These are phyloP conservation scores for Apamea monoglypha DNA, from an alignment of 2,888 invertebrate genomes.

Conservation along the genomic window DNA sequence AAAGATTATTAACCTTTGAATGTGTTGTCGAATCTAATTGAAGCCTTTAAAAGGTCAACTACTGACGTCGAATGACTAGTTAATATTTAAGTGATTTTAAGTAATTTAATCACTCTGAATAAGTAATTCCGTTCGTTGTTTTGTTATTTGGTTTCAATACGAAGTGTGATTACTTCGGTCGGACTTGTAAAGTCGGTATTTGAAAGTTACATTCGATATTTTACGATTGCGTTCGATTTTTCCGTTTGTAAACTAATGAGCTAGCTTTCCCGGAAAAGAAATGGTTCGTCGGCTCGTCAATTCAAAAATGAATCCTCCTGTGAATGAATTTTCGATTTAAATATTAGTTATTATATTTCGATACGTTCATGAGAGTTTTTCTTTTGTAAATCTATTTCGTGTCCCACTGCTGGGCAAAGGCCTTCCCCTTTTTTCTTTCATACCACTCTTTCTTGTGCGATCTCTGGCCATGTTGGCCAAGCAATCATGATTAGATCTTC, in stretches of 20 bases:
- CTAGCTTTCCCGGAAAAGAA: background rate
- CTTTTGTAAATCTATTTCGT: background rate
- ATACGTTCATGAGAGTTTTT: background rate
- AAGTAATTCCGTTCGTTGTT: conserved; percentile 3
- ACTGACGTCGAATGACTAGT: conserved; percentile 25
- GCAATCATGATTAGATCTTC: background rate
- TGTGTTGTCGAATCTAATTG: conserved; percentile 12
- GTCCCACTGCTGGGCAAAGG: background rate
- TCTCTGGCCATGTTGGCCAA: background rate
- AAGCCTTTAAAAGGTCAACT: conserved; percentile 43
- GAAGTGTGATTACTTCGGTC: conserved; percentile 1
- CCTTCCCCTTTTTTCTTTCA: background rate
- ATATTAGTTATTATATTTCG: background rate
- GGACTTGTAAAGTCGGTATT: background rate
- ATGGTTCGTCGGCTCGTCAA: background rate
- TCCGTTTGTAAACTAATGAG: background rate
- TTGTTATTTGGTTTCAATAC: background rate
- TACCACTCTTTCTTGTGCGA: background rate
- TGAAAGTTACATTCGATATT: background rate
- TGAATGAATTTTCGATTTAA: background rate
- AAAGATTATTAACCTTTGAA: conserved; percentile 28
- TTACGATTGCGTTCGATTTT: background rate
- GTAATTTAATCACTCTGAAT: conserved; percentile 22
- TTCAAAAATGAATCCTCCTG: too few relatives aligned
- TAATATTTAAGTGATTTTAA: conserved; percentile 39